Evolutionary conservation across 2,113 vertebrate species (phyloP).

Genomic region (Desmodus rotundus): DNA sequence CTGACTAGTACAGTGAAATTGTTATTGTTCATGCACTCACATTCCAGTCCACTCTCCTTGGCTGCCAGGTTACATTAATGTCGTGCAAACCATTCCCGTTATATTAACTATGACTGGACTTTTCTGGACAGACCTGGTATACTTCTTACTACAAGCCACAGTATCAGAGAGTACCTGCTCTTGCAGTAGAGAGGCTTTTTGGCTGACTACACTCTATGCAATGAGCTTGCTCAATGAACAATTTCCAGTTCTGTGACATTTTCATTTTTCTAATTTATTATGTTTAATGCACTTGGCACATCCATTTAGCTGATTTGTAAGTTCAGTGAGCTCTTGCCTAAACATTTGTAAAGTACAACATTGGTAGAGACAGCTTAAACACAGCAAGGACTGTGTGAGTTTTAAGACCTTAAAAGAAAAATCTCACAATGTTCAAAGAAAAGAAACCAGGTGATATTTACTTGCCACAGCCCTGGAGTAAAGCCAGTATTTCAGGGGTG

Average conservation of each 20-base stretch:
- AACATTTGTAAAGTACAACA: not conserved
- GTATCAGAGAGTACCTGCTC: not conserved
- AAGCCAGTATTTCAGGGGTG: slow-evolving; percentile 4
- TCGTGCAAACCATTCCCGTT: no score
- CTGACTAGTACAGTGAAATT: no score
- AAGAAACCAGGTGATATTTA: slow-evolving; percentile 12
- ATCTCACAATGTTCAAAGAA: slow-evolving; percentile 34
- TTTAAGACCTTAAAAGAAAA: not conserved
- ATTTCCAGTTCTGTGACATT: not conserved
- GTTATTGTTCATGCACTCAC: no score
- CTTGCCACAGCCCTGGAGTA: slow-evolving; percentile 29
- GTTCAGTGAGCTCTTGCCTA: not conserved
- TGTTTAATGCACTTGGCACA: not conserved
- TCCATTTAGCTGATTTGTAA: not conserved
- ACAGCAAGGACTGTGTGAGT: not conserved
- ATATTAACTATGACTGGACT: no score
- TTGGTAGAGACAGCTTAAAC: not conserved
- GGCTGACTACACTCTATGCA: not conserved
- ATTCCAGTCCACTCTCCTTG: no score
- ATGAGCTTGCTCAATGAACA: not conserved
- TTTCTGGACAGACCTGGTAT: no score
- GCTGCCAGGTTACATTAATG: no score
- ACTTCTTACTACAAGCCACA: not conserved
- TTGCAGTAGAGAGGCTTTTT: not conserved
- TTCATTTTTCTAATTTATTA: not conserved